Percentiles rank a stretch among this genome's conserved stretches.
Conservation (phyloP, 2,888 invertebrate species). For the Enchytraeus crypticus region DNA sequence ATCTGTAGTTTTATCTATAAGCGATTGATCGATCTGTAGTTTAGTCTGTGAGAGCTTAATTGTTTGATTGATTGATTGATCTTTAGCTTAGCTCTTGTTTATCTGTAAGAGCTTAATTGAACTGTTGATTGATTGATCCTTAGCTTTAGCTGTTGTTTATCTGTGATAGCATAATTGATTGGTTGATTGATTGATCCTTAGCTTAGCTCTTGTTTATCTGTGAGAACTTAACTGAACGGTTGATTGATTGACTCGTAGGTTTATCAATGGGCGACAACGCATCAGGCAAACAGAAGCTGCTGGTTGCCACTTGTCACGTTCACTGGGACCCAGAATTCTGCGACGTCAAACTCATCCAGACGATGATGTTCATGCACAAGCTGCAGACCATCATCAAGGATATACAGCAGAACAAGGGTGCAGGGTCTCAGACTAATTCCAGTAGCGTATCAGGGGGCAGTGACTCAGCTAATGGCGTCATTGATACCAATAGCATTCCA, state of each 20-base stretch:
- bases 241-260: background rate
- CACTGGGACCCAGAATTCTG: conserved; percentile 99
- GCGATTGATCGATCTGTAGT: too few relatives aligned
- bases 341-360: conserved; percentile 97
- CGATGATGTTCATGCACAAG: conserved; percentile 96
- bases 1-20: too few relatives aligned
- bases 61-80: too few relatives aligned
- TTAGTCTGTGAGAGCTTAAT: too few relatives aligned
- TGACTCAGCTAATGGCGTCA: too few relatives aligned
- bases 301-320: conserved; percentile 96
- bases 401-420: conserved; percentile 27
- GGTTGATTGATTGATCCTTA: too few relatives aligned
- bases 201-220: background rate
- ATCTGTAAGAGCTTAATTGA: background rate
- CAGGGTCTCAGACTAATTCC: conserved; percentile 14
- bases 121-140: too few relatives aligned
- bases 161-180: too few relatives aligned
- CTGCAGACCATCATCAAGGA: conserved; percentile 60
- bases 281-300: conserved; percentile 52
- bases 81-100: background rate
- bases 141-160: too few relatives aligned
- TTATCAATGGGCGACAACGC: conserved; percentile 62
- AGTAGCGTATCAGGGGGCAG: too few relatives aligned
- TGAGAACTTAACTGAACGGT: background rate
- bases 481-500: conserved; percentile 63